Evolutionary conservation across 2,797 vertebrate species (phyloP).

Genomic region (Graptemys geographica): DNA sequence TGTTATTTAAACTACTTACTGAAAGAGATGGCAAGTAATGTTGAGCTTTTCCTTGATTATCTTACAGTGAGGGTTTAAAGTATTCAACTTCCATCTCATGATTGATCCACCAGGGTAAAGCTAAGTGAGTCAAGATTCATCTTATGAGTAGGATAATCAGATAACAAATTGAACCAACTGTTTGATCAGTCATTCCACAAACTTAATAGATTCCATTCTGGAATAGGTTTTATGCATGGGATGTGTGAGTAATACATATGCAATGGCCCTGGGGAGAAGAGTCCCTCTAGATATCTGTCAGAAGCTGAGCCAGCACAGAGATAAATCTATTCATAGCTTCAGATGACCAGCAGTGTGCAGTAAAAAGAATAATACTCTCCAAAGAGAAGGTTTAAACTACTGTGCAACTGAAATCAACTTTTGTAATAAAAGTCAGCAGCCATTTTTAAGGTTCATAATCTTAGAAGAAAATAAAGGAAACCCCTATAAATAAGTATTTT

Average conservation of each 20-base stretch:
- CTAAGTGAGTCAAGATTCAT: constrained; percentile 40
- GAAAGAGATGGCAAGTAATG: constrained; percentile 34
- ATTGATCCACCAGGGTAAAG: constrained; percentile 10
- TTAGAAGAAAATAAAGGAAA: neutral
- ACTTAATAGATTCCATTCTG: constrained; percentile 21
- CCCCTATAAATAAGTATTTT: neutral
- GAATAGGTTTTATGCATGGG: constrained; percentile 29
- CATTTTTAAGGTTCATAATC: constrained; percentile 18
- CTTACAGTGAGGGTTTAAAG: constrained; percentile 33
- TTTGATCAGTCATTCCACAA: constrained; percentile 35
- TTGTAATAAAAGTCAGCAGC: constrained; percentile 1
- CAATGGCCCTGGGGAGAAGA: constrained; percentile 7
- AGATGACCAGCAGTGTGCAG: constrained; percentile 4
- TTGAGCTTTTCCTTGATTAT: constrained; percentile 28
- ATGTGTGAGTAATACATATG: constrained; percentile 43
- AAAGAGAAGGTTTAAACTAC: constrained; percentile 36
- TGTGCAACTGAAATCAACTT: constrained; percentile 2
- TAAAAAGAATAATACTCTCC: constrained; percentile 45
- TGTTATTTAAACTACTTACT: constrained; percentile 19
- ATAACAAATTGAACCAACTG: constrained; percentile 46
- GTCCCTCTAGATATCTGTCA: constrained; percentile 44
- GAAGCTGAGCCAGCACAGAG: constrained; percentile 26
- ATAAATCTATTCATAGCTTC: constrained; percentile 59
- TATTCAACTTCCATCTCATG: constrained; percentile 34
- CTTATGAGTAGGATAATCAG: constrained; percentile 57